A percentile compares a stretch with the other conserved stretches of the same genome.
Conservation (phyloP, 1,140 invertebrate species). For the Medauroidea extradentata region DNA sequence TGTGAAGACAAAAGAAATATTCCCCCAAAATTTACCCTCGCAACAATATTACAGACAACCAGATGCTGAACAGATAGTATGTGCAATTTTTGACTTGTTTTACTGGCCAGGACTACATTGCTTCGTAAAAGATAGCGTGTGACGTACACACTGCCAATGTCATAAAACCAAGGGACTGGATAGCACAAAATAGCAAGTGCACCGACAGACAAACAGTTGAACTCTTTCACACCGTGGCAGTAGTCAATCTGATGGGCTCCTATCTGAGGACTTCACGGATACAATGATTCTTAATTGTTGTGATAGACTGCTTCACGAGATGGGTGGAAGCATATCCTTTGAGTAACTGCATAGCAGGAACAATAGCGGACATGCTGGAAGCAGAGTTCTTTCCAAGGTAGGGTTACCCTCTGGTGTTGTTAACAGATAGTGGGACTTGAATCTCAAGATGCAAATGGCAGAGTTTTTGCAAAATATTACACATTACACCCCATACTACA, state of each 20-base stretch:
- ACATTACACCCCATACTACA: constrained; percentile 19
- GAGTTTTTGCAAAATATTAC: not conserved
- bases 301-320: constrained; percentile 23
- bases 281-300: constrained; percentile 18
- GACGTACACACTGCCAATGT: too few relatives aligned
- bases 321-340: constrained; percentile 27
- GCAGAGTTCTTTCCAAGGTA: constrained; percentile 28
- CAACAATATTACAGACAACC: too few relatives aligned
- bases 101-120: too few relatives aligned
- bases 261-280: constrained; percentile 15
- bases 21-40: too few relatives aligned
- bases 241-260: constrained; percentile 24
- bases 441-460: constrained; percentile 18
- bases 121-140: too few relatives aligned
- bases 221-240: constrained; percentile 2
- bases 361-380: constrained; percentile 18
- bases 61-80: too few relatives aligned
- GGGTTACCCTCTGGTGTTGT: constrained; percentile 23
- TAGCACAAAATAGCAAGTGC: too few relatives aligned
- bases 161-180: too few relatives aligned
- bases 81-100: too few relatives aligned
- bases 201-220: too few relatives aligned
- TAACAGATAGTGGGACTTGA: constrained; percentile 28
- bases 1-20: too few relatives aligned
- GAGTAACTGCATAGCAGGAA: not conserved